A percentile compares a stretch with the other conserved stretches of the same genome.
These are phyloP conservation scores for Tinamus major DNA, from an alignment of 2,797 vertebrate genomes.

Conservation along the genomic window DNA sequence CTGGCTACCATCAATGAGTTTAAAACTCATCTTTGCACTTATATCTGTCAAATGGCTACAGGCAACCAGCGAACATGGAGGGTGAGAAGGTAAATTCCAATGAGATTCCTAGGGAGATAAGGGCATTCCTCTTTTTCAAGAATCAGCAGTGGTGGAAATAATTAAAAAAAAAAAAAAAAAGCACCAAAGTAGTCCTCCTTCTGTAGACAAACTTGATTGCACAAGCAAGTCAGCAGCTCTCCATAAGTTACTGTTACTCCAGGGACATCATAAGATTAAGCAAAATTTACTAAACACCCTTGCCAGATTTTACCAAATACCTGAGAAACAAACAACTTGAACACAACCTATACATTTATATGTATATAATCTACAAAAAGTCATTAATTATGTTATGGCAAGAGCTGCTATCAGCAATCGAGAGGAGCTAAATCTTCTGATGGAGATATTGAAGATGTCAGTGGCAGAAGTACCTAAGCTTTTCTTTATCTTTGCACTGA, in stretches of 20 bases:
- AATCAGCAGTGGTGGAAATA: not conserved
- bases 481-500: not conserved
- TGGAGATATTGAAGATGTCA: not conserved
- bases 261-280: not conserved
- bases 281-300: not conserved
- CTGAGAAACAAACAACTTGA: not conserved
- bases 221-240: not conserved
- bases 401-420: not conserved
- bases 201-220: not conserved
- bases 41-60: not conserved
- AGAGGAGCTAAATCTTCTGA: not conserved
- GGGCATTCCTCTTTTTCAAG: not conserved
- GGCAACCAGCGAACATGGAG: not conserved
- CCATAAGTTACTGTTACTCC: not conserved
- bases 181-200: not conserved
- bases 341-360: not conserved
- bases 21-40: not conserved
- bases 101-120: not conserved
- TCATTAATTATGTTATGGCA: not conserved
- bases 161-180: no score
- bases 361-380: not conserved
- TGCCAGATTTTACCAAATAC: not conserved
- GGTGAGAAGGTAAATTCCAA: not conserved
- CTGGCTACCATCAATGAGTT: not conserved
- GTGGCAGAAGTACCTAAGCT: not conserved